Percentiles rank a stretch among this genome's conserved stretches.
These are phyloP conservation scores for Lagodon rhomboides DNA, from an alignment of 2,797 vertebrate species.

Conservation along the genomic window DNA sequence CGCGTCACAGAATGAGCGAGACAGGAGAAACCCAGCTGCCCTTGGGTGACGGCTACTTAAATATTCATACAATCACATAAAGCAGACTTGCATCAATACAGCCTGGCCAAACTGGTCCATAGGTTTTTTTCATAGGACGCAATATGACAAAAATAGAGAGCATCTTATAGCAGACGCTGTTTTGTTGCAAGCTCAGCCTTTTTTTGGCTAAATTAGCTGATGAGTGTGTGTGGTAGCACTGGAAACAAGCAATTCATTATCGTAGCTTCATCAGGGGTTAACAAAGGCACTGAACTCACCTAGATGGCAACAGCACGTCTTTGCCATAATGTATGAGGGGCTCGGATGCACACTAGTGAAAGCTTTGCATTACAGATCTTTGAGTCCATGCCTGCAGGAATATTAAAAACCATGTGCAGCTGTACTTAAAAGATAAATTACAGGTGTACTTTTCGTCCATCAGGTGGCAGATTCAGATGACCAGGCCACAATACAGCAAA, in stretches of 20 bases:
- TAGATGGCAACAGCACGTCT: background rate
- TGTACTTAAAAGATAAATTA: background rate
- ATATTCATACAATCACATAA: slow-evolving; percentile 77
- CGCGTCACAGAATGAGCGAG: slow-evolving; percentile 40
- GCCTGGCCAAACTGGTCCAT: slow-evolving; percentile 11
- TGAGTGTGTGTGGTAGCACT: background rate
- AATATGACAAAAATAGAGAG: slow-evolving; percentile 14
- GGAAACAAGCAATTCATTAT: background rate
- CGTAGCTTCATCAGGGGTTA: background rate
- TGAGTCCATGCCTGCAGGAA: background rate
- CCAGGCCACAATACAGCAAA: background rate
- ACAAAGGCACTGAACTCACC: background rate
- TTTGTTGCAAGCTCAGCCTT: background rate
- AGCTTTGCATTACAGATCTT: background rate
- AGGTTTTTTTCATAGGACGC: slow-evolving; percentile 35
- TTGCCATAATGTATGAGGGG: background rate
- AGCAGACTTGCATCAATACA: slow-evolving; percentile 56
- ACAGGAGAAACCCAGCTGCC: slow-evolving; percentile 59
- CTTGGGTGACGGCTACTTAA: slow-evolving; percentile 71
- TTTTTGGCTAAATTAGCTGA: background rate
- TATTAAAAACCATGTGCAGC: background rate
- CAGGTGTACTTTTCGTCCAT: background rate
- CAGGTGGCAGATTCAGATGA: background rate
- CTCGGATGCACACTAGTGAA: background rate
- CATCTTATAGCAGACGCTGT: background rate